A percentile compares a stretch with the other conserved stretches of the same genome.
These are phyloP conservation scores for Clarias magur DNA, from an alignment of 2,113 vertebrate species.

Conservation along the genomic window DNA sequence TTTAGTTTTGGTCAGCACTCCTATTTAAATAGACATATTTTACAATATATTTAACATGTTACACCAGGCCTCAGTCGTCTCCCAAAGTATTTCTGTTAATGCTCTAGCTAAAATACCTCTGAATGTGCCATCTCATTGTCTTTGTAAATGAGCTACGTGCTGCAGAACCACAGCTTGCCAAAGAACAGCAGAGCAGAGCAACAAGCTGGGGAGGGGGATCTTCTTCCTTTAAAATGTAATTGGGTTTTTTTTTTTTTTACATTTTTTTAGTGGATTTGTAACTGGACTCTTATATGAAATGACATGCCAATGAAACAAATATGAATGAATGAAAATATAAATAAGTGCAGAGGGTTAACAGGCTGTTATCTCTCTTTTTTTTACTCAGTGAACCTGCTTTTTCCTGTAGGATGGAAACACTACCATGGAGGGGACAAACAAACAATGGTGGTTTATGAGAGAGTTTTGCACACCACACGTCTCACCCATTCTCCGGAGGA, in stretches of 20 bases:
- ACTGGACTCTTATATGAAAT: background rate
- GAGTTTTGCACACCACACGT: background rate
- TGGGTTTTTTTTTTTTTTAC: background rate
- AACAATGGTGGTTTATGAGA: slow-evolving; percentile 29
- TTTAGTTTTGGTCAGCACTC: background rate
- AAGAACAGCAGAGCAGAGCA: too few species aligned
- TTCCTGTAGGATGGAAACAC: slow-evolving; percentile 58
- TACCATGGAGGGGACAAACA: background rate
- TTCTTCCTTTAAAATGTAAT: too few species aligned
- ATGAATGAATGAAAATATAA: background rate
- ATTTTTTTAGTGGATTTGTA: background rate
- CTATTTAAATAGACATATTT: too few species aligned
- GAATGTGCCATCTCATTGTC: too few species aligned
- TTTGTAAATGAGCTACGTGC: too few species aligned
- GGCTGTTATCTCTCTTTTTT: slow-evolving; percentile 31
- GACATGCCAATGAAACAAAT: background rate
- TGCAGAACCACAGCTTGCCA: too few species aligned
- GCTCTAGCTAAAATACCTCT: too few species aligned
- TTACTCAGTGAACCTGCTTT: slow-evolving; percentile 60
- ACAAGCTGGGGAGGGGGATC: too few species aligned
- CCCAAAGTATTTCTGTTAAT: too few species aligned
- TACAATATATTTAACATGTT: too few species aligned
- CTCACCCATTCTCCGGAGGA: slow-evolving; percentile 21
- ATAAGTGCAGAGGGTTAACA: slow-evolving; percentile 3
- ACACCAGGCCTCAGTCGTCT: too few species aligned